Evolutionary conservation across 1,140 invertebrate species (phyloP).

Genomic region (Dendrolimus kikuchii): DNA sequence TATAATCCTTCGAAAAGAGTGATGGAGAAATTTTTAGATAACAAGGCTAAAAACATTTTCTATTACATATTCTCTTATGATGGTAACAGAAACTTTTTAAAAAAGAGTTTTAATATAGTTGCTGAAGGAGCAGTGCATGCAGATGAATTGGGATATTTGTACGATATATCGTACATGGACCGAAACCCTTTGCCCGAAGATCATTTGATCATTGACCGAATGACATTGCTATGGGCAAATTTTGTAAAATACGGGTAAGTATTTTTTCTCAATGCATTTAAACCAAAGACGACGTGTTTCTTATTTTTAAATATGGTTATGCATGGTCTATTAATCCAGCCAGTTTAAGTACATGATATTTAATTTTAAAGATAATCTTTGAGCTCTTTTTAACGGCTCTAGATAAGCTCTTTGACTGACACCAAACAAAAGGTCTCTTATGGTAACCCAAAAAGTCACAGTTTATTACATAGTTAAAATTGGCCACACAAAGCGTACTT

Average conservation of each 20-base stretch:
- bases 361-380: too few species aligned
- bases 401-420: too few species aligned
- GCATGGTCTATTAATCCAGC: too few species aligned
- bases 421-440: too few species aligned
- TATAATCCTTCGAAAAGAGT: slow-evolving; percentile 1
- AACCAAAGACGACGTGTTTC: slow-evolving; percentile 1
- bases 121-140: slow-evolving; percentile 4
- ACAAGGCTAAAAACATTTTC: slow-evolving; percentile 5
- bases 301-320: slow-evolving; percentile 5
- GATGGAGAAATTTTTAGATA: slow-evolving; percentile 5
- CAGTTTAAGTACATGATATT: too few species aligned
- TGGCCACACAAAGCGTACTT: too few species aligned
- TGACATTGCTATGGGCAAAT: slow-evolving; percentile 38
- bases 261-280: neutral
- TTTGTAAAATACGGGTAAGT: slow-evolving; percentile 21
- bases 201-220: slow-evolving; percentile 27
- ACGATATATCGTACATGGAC: slow-evolving; percentile 16
- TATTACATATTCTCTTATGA: slow-evolving; percentile 9
- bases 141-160: slow-evolving; percentile 11
- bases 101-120: slow-evolving; percentile 1
- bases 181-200: slow-evolving; percentile 17
- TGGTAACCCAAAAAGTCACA: too few species aligned
- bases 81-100: slow-evolving; percentile 9
- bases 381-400: too few species aligned
- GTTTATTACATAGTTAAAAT: too few species aligned